Conservation (phyloP, 2,888 invertebrate species). For the Heterodera filipjevi region DNA sequence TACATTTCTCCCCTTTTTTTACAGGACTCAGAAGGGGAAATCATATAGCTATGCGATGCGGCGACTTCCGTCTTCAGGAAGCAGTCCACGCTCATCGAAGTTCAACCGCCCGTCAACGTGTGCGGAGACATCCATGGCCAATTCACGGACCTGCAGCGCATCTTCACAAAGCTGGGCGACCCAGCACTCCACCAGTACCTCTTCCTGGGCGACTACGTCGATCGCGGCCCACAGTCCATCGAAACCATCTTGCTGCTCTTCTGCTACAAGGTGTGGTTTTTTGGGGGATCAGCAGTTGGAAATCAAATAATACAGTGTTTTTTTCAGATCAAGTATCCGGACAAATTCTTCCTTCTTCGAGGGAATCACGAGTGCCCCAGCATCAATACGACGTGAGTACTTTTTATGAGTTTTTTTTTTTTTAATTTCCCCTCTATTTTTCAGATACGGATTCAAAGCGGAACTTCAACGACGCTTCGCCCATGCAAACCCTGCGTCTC, state of each 20-base stretch:
- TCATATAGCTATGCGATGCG: neutral
- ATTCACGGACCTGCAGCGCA: conserved; percentile 49
- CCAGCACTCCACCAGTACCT: conserved; percentile 44
- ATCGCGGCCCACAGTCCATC: conserved; percentile 43
- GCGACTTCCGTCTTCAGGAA: neutral
- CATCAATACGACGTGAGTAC: neutral
- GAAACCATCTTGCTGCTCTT: conserved; percentile 49
- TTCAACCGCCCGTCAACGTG: conserved; percentile 24
- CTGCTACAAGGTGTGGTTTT: conserved; percentile 35
- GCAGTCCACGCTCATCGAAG: neutral
- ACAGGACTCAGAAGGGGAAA: neutral
- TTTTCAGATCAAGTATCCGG: neutral
- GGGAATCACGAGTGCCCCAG: neutral
- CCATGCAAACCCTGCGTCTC: neutral
- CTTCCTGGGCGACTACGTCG: conserved; percentile 51
- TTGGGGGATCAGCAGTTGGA: neutral
- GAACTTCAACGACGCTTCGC: neutral
- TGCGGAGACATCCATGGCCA: conserved; percentile 57
- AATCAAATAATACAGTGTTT: neutral
- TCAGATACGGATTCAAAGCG: neutral
- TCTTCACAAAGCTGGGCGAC: conserved; percentile 43
- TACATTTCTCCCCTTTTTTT: neutral
- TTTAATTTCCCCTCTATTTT: neutral
- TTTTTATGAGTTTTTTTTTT: neutral
- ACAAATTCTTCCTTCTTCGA: neutral